Evolutionary conservation across 2,797 vertebrate species (phyloP), one percentile per base, ranked within the genome.

Genomic region (Dipus sagitta): DNA sequence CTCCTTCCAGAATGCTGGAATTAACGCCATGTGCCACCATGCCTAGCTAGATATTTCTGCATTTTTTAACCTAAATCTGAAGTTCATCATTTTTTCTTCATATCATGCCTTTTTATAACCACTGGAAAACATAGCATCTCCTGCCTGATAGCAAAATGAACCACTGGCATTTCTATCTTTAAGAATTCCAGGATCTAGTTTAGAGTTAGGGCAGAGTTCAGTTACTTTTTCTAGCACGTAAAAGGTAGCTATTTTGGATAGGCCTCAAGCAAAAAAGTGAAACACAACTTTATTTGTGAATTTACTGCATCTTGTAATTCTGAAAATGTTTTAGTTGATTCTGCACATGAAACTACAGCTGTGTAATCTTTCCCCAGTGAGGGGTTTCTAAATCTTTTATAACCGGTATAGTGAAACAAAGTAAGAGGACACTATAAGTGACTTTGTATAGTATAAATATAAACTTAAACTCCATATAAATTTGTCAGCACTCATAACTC

Each of bases 261-360:
- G 30, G 1, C 62, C 9, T 75, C 34, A 84, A 17, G n/a, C 62
- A 54, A 79, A 91, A 91, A 94, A 89, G 72, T 6, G 13, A 92
- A 84, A 85, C 28, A 65, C 6, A 86, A 70, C 4, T 64, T 60
- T 68, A 54, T 62, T 54, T 68, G 12, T 86, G 15, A 64, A 20
- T 72, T 18, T 79, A 23, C 95, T 91, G 65, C 26, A 47, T 78
- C 28, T 74, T 95, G 65, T 86, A 91, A 5, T 77, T 95, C 65
- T 74, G 30, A 70, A 84, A 68, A 26, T 9, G 58, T 91, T 54
- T 95, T 94, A 24, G 9, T 86, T 88, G 3, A 77, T 70, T 70
- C 9, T 79, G 91, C 71, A 5, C 3, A 84, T 34, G 8, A 67
- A 93, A 93, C 84, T 8, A 24, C 10, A 68, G 24, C 91, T 74